Evolutionary conservation across 2,113 vertebrate genomes (phyloP).

Genomic region (Lanius ludovicianus): DNA sequence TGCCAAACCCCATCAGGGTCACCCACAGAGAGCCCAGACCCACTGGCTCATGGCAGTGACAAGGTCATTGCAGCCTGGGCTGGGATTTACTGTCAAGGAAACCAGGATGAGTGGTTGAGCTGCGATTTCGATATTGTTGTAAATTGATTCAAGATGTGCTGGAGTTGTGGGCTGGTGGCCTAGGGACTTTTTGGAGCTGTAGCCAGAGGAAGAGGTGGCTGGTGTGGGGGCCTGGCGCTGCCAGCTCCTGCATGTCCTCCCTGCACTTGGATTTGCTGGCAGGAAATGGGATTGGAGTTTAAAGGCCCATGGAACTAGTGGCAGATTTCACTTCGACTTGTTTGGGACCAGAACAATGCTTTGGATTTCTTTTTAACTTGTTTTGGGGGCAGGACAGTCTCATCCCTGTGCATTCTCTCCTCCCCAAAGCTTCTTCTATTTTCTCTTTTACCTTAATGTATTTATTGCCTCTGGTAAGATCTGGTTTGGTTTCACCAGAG

Average conservation of each 20-base stretch:
- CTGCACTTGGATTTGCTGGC: not conserved
- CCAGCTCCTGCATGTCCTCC: not conserved
- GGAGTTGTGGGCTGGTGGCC: not conserved
- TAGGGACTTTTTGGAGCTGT: not conserved
- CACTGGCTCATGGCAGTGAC: not conserved
- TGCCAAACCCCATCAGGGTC: not conserved
- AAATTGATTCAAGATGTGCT: constrained; percentile 57
- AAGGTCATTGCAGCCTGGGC: not conserved
- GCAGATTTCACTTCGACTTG: not conserved
- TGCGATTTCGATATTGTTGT: constrained; percentile 23
- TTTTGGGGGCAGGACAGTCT: not conserved
- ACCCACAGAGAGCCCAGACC: not conserved
- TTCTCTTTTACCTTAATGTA: not conserved
- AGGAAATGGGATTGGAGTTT: not conserved
- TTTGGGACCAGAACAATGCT: not conserved
- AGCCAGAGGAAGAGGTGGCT: not conserved
- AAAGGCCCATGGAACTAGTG: not conserved
- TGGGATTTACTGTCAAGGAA: constrained; percentile 67
- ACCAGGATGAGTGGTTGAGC: not conserved
- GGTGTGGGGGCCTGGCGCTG: fast-evolving
- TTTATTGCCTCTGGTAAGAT: not conserved
- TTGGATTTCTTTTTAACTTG: not conserved
- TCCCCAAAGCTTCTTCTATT: not conserved
- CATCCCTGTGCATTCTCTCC: not conserved
- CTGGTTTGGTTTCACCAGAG: not conserved